Conservation (phyloP, 2,797 vertebrate species). For the Phrynocephalus forsythii region DNA sequence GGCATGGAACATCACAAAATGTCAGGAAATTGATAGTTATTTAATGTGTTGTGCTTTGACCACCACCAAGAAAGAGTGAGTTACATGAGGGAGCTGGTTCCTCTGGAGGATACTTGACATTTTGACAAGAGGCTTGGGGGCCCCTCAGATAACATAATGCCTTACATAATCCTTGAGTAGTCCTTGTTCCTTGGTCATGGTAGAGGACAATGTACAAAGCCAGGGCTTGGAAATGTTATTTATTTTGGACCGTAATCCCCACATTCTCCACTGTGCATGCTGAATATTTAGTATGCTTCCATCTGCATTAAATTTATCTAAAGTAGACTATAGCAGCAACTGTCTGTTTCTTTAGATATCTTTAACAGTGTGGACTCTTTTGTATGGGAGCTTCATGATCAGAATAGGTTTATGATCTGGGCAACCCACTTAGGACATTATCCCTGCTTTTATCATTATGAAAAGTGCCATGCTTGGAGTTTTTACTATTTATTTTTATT, state of each 20-base stretch:
- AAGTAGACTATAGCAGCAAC: no score
- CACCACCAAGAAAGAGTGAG: background rate
- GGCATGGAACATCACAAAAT: background rate
- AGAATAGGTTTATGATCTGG: no score
- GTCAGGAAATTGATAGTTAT: background rate
- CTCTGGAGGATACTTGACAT: background rate
- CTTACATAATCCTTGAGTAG: background rate
- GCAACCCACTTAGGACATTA: no score
- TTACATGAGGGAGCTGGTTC: background rate
- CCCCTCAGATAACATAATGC: background rate
- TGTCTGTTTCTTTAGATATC: no score
- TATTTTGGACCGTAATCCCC: no score
- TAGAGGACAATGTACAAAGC: no score
- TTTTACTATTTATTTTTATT: background rate
- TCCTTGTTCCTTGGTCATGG: background rate
- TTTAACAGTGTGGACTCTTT: no score
- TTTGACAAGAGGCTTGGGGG: background rate
- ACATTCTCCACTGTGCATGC: no score
- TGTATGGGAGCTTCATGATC: no score
- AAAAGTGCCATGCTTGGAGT: background rate
- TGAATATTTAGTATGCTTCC: no score
- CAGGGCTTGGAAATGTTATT: no score
- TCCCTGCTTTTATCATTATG: constrained; percentile 4
- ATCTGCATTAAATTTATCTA: no score
- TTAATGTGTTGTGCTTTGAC: background rate